Conservation (phyloP, 2,113 vertebrate genomes). For the Merops nubicus region DNA sequence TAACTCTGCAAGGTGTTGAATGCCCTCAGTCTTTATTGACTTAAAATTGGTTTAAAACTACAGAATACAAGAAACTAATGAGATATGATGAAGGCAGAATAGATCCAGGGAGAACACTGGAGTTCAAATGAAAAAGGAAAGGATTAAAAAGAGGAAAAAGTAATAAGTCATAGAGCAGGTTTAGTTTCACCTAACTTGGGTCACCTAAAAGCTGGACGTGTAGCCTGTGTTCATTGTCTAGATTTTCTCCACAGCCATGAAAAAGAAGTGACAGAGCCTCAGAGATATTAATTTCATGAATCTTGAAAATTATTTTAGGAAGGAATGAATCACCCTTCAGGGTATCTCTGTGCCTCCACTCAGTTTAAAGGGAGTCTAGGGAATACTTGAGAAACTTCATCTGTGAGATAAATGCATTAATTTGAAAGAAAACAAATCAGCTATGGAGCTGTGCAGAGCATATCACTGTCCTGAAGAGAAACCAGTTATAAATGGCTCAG, state of each 20-base stretch:
- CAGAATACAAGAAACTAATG: neutral
- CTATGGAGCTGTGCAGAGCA: neutral
- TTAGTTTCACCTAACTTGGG: neutral
- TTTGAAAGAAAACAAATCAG: neutral
- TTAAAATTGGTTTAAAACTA: neutral
- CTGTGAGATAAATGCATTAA: neutral
- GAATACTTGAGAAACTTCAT: neutral
- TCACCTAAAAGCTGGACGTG: neutral
- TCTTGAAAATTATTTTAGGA: neutral
- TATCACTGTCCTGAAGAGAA: neutral
- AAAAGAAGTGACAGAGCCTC: neutral
- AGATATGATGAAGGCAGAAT: neutral
- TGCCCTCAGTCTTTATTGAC: neutral
- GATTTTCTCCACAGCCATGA: neutral
- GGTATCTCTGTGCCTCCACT: neutral
- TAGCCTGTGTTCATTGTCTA: neutral
- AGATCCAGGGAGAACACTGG: neutral
- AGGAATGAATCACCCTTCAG: neutral
- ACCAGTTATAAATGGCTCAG: neutral
- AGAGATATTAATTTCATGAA: neutral
- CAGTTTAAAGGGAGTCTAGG: neutral
- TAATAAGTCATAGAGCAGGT: neutral
- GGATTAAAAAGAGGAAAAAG: neutral
- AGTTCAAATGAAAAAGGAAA: neutral
- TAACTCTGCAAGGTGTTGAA: neutral